phyloP scores from a whole-genome alignment of 2,113 vertebrate species.

The Neogobius melanostomus region DNA sequence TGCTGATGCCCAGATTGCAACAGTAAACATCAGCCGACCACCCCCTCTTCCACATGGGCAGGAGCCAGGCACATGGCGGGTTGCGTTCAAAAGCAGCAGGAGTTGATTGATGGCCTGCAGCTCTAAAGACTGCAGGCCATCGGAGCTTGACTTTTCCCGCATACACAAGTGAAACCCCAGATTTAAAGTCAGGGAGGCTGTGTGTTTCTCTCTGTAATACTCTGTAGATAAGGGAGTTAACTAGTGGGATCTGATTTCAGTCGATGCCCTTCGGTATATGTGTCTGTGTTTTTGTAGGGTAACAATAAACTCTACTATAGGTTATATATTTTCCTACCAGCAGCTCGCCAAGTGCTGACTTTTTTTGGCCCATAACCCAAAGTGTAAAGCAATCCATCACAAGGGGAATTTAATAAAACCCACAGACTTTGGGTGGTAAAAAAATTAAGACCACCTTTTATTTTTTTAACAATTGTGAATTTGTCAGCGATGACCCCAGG shows the following conservation, averaged over 20 bases:
- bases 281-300: neutral
- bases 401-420: too few relatives aligned
- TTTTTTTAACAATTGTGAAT: too few relatives aligned
- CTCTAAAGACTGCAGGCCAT: constrained; percentile 25
- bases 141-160: constrained; percentile 26
- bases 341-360: neutral
- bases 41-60: constrained; percentile 20
- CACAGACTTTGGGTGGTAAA: too few relatives aligned
- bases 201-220: neutral
- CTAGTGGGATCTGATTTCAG: constrained; percentile 1
- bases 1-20: constrained; percentile 23
- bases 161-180: constrained; percentile 9
- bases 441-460: too few relatives aligned
- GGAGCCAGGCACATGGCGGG: constrained; percentile 10
- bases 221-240: neutral
- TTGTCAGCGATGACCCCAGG: too few relatives aligned
- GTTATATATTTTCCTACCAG: constrained; percentile 4
- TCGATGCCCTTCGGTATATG: neutral
- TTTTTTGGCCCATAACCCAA: neutral
- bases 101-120: constrained; percentile 53
- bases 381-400: neutral
- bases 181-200: constrained; percentile 15
- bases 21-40: constrained; percentile 36
- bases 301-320: neutral
- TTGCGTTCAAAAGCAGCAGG: constrained; percentile 41